Conservation (phyloP, 2,113 vertebrate species). For the Cyphomyrus plagiostoma region DNA sequence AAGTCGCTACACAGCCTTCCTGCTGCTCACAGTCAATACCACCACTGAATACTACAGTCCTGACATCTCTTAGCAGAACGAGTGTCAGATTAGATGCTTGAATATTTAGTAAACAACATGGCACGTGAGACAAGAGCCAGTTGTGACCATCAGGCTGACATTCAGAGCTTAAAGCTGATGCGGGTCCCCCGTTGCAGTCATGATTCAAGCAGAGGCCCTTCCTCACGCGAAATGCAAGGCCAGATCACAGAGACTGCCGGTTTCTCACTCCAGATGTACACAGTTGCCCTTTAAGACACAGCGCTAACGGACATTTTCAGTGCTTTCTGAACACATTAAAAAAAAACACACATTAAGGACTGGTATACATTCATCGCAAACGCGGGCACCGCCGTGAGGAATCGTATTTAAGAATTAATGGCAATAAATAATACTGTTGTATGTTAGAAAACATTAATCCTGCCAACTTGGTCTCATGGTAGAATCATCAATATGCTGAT, state of each 20-base stretch:
- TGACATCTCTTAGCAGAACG: neutral
- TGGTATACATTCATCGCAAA: neutral
- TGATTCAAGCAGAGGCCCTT: neutral
- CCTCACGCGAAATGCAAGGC: neutral
- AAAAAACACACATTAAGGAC: neutral
- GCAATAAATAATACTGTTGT: constrained; percentile 1
- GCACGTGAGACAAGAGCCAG: neutral
- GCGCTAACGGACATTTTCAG: neutral
- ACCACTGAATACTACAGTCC: neutral
- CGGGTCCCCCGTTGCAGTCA: neutral
- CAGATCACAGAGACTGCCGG: neutral
- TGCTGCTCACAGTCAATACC: neutral
- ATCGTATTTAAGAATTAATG: neutral
- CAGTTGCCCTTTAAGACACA: neutral
- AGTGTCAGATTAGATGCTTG: neutral
- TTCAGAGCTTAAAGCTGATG: neutral
- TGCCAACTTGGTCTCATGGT: constrained; percentile 7
- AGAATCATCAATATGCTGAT: constrained; percentile 3
- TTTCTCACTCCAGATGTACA: neutral
- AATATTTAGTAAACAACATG: neutral
- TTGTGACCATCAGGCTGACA: neutral
- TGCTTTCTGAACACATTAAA: neutral
- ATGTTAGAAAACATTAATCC: neutral
- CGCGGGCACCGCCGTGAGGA: neutral
- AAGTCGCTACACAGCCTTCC: neutral